Base-by-base conservation (phyloP, 37 sponge, comb jelly and placozoan genomes). In the Haliclona indistincta region DNA sequence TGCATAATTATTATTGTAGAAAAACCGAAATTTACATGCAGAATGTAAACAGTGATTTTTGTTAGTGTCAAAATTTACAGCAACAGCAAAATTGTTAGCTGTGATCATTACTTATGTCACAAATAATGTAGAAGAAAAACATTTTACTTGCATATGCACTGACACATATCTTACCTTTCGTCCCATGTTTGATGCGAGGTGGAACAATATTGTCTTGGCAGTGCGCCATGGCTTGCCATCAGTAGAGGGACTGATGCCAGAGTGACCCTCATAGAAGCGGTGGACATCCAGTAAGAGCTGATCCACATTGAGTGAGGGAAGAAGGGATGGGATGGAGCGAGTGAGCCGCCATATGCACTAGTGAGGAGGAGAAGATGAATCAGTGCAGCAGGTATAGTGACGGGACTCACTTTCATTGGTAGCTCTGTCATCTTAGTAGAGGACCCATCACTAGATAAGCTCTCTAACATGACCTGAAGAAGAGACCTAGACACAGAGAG, bases 321-420 rank as follows among this genome's bases (percentile, higher is more conserved):
- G 19, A 19, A 64, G 19, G 54, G 79, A 67, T 15, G 84, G 64
- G 3, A 92, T 25, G 54, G 70, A 54, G 43, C 64, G 32, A 2
- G 92, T 89, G 45, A 89, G 43, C 77, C 83, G 84, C 94, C 94
- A 93, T 15, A 89, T 19, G 52, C 94, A 93, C 94, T 93, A 56
- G 15, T 30, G 26, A 54, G 0, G 54, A 32, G 71, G 52, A 34
- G 3, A 32, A 30, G 17, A 64, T 51, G 36, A 33, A 55, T 37
- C 1, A 17, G 36, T 35, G 56, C 62, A 68, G 17, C 64, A 7
- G 17, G 26, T 64, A 5, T 40, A 26, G 43, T 58, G 40, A 33
- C 40, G n/a, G 25, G 13, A 41, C 63, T 51, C 66, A 91, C 92
- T 80, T 91, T 91, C 88, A 86, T 79, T 10, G 73, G 33, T 71